Evolutionary conservation across 2,888 invertebrate genomes (phyloP), one percentile per base, ranked within the genome.

Genomic region (Perdita meconis): DNA sequence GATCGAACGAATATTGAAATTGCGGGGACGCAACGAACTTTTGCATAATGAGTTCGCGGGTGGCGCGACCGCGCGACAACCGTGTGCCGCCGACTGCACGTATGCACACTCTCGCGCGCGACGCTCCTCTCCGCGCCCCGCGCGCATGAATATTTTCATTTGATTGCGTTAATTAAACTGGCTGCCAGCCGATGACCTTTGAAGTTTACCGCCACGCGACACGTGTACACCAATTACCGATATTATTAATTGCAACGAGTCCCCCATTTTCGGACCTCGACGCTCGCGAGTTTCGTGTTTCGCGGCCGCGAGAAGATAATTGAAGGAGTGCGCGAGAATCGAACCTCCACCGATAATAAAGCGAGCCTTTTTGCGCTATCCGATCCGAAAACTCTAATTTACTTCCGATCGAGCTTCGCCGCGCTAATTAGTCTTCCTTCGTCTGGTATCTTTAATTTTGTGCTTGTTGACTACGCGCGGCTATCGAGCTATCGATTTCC

Each of bases 131-230:
- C 42, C 42, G 6, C 24, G 69, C 51, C 63, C 61, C 78, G 84
- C 74, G 81, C 78, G 70, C 76, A 83, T 83, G 86, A 89, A 90
- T 90, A 90, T 90, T 90, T 90, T 90, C 90, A 90, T 90, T 90
- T 86, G 90, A 89, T 89, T 88, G 88, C 89, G 86, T 89, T 90
- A 89, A 88, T 89, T 89, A 89, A 88, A 89, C 86, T 85, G 80
- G 78, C 81, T 81, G 69, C 71, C 82, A 80, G 79, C 70, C 86
- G 83, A 88, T 89, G 89, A 90, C 90, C 90, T 90, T 90, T 87
- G 88, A 89, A 86, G 87, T 87, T 87, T 87, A 83, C 77, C 86
- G 77, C 78, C 83, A 84, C 84, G 87, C 82, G 81, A 75, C 81
- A 81, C 83, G 80, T 75, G 77, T 73, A 82, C 84, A 78, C 84